Base-by-base conservation (phyloP, 37 sponge, comb jelly and placozoan genomes). In the Hormiphora californensis region DNA sequence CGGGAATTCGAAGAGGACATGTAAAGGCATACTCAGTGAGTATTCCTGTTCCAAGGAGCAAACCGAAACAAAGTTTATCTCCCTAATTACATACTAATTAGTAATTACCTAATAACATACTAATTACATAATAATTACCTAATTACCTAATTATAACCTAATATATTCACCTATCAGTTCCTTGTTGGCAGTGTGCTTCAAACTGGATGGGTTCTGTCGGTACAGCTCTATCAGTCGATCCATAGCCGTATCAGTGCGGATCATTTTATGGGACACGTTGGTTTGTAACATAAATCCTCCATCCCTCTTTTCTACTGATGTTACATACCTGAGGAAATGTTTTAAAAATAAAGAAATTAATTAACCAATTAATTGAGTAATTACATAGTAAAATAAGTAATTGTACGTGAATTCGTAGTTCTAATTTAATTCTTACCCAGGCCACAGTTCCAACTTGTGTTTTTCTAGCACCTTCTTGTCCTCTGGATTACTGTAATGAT, bases 231-330 rank as follows among this genome's bases (percentile, higher is more conserved):
- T 43, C 38, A 73, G 43, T 46, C 40, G 21, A 28, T 73, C 81
- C 81, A 73, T 73, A 9, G 43, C 46, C 0, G 81, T 73, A 46
- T 73, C 81, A 40, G 81, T 73, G 1, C 81, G 7, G 25, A 73
- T 4, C 81, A 73, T 73, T 28, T 73, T 73, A 46, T 73, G 81
- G 1, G 81, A 73, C 25, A 73, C 81, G 27, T 73, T 73, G 27
- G 81, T 73, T 41, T 73, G 81, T 0, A 73, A 30, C 81, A 73
- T 73, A 28, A 73, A 73, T 25, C 81, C 81, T 1, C 81, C 81
- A 28, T 73, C 81, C 23, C 40, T 43, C 23, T 73, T 43, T 7
- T 43, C 21, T 4, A 73, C 81, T 41, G 81, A 73, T 3, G 81
- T 73, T 7, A 73, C 81, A 17, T 73, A 73, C 81, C 81, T 73